Base-by-base conservation (phyloP, 53 echinoderm and acorn worm genomes). In the Glandiceps talaboti region DNA sequence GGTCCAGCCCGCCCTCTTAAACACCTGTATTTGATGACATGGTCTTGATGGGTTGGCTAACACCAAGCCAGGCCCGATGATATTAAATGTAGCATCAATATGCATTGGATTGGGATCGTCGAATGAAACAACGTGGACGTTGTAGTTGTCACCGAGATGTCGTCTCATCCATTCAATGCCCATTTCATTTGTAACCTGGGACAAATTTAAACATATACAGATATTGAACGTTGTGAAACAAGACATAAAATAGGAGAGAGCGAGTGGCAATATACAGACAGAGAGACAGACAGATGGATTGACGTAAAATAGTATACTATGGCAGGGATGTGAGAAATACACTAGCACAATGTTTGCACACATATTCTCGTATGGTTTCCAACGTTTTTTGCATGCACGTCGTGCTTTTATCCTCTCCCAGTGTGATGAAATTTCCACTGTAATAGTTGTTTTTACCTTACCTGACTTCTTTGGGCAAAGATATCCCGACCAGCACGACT, bases 131-230 rank as follows among this genome's bases (percentile, higher is more conserved):
- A 84, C 86, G 79, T 99, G 99, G 30, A 99, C 10, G 74, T 79
- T 89, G 85, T 99, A 99, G 29, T 89, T 78, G 27, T 87, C 80
- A 25, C 99, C 91, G 0, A 99, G 86, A 74, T 99, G 99, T 76
- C 99, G 93, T 31, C 88, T 83, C 85, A 99, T 80, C 99, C 99
- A 99, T 31, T 99, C 93, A 14, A 99, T 99, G 29, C 99, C 93
- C 88, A 99, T 90, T 31, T 77, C 82, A 75, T 99, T 99, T 31
- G 99, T 99, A 0, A 93, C 93, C 99, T 99, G 77, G 30, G 33
- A 33, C 28, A 20, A 28, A 33, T 31, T 10, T 32, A 28, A 84
- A 28, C n/a, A n/a, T n/a, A n/a, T n/a, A n/a, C n/a, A n/a, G n/a
- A n/a, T n/a, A n/a, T n/a, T n/a, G n/a, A n/a, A n/a, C n/a, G n/a